phyloP scores from a whole-genome alignment of 2,797 vertebrate genomes.

The Echeneis naucrates region DNA sequence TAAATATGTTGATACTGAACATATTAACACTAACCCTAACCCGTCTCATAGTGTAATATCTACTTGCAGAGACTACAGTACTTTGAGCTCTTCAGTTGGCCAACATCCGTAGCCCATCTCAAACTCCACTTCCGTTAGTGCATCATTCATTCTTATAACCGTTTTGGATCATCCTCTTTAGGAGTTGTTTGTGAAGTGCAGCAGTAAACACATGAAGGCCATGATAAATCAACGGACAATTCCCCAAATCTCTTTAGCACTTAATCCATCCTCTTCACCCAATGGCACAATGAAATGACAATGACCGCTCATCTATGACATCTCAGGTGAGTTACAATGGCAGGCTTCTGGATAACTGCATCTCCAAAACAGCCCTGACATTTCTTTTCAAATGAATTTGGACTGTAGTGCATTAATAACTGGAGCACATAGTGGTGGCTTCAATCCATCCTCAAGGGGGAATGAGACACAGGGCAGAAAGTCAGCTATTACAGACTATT shows the following conservation, averaged over 20 bases:
- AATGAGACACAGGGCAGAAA: slow-evolving; percentile 42
- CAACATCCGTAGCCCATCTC: no score
- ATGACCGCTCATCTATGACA: slow-evolving; percentile 36
- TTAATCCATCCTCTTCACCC: slow-evolving; percentile 28
- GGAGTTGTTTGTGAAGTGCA: background rate
- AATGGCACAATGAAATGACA: slow-evolving; percentile 34
- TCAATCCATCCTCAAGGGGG: slow-evolving; percentile 46
- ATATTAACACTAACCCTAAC: no score
- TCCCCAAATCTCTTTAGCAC: slow-evolving; percentile 28
- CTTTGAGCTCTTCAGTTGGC: no score
- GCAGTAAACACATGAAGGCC: slow-evolving; percentile 1
- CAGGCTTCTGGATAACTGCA: slow-evolving; percentile 36
- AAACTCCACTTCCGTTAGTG: no score
- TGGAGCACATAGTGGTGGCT: slow-evolving; percentile 42
- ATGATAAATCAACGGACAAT: slow-evolving; percentile 52
- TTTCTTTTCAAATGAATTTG: slow-evolving; percentile 73
- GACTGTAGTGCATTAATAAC: slow-evolving; percentile 64
- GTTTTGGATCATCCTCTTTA: background rate
- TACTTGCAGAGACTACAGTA: no score
- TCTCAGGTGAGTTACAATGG: slow-evolving; percentile 61
- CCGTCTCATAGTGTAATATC: no score
- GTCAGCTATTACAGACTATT: slow-evolving; percentile 47
- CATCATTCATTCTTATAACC: background rate
- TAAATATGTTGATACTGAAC: no score
- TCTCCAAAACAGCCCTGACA: slow-evolving; percentile 77